These are phyloP conservation scores for Struthidea cinerea DNA, from an alignment of 2,113 vertebrate species.

Conservation along the genomic window DNA sequence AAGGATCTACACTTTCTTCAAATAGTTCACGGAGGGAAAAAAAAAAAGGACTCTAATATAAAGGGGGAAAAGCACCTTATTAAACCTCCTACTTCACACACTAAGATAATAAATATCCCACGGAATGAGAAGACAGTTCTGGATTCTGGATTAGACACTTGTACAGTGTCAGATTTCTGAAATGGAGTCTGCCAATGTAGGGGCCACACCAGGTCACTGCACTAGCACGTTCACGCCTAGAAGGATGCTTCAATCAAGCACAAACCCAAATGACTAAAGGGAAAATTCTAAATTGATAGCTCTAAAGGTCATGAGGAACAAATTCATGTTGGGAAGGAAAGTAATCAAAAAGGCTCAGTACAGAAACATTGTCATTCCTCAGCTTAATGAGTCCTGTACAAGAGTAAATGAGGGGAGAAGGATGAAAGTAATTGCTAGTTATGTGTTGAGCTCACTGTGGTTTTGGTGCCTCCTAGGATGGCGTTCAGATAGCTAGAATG, in stretches of 20 bases:
- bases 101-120: not conserved
- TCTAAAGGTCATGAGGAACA: conserved; percentile 68
- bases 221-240: not conserved
- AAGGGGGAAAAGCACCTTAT: not conserved
- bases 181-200: not conserved
- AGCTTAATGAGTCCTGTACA: conserved; percentile 63
- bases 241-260: conserved; percentile 55
- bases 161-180: not conserved
- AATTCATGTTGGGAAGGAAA: conserved; percentile 51
- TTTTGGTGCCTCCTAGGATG: not conserved
- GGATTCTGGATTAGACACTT: not conserved
- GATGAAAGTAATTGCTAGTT: conserved; percentile 65
- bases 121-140: not conserved
- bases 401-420: conserved; percentile 64
- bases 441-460: not conserved
- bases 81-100: not conserved
- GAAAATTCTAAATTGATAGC: conserved; percentile 47
- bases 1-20: not conserved
- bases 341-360: conserved; percentile 61
- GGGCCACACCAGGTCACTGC: not conserved
- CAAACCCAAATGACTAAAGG: conserved; percentile 30
- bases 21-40: not conserved
- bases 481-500: not conserved
- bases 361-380: conserved; percentile 31
- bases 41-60: not conserved